Evolutionary conservation across 1,140 invertebrate species (phyloP), one percentile per base, ranked within the genome.

Genomic region (Caenorhabditis brenneri): DNA sequence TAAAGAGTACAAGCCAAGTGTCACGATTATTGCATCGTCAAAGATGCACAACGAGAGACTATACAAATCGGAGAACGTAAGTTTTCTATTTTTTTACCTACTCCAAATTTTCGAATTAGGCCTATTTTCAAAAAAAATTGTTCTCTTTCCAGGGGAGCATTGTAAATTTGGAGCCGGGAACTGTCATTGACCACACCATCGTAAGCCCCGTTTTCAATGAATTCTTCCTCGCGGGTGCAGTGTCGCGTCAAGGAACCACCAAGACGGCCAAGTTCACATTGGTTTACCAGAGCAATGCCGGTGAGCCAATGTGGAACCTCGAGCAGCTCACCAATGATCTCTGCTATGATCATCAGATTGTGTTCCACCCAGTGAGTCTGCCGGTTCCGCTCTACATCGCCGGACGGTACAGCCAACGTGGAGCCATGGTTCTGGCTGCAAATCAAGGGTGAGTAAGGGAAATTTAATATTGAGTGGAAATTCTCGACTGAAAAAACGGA

Each of bases 291-390:
- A 74, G 46, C 55, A 27, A 85, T 1, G 19, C 42, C 4, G 42
- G 22, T 53, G 42, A 82, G 15, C 22, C 42, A 31, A 33, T 42
- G 33, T 65, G 42, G 49, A 48, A 42, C 1, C 10, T 82, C 2
- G 42, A 85, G 27, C 49, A 69, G n/a, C n/a, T 85, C 24, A 81
- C 79, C 46, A 74, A 85, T 48, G 74, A 79, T 42, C 53, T 84
- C 2, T 42, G 39, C 48, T 85, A 81, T 22, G 84, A 80, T 33
- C 80, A 85, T 46, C 84, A 85, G 48, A 85, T 85, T 36, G 84
- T 85, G 19, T 46, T 49, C 33, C 80, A 78, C 22, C 84, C 84
- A 9, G 74, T 74, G 0, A 31, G 55, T 22, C 31, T 85, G 6
- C 84, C 84, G 6, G 58, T 60, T 12, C 84, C 84, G 22, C 60